Evolutionary conservation across 2,797 vertebrate species (phyloP).

Genomic region (Leptatherina wallacei): DNA sequence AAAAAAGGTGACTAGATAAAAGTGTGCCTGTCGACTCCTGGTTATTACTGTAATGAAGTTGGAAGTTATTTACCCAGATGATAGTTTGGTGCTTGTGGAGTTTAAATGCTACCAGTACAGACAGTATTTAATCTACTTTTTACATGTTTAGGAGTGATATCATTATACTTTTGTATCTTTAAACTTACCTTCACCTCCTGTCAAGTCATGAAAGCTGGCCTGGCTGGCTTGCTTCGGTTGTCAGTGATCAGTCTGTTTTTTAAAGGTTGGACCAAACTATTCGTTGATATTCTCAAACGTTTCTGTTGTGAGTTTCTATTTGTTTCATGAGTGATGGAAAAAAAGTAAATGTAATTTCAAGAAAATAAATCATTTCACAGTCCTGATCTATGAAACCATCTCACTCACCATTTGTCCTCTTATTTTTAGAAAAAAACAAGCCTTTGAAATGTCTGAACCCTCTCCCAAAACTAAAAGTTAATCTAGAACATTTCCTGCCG

Average conservation of each 20-base stretch:
- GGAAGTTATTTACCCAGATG: not conserved
- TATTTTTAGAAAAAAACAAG: too few species aligned
- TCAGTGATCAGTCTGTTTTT: too few species aligned
- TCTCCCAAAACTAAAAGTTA: too few species aligned
- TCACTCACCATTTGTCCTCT: not conserved
- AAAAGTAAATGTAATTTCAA: not conserved
- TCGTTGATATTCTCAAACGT: not conserved
- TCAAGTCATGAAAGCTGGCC: not conserved
- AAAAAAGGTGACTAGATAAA: not conserved
- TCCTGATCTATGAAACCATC: slow-evolving; percentile 3
- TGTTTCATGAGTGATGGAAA: not conserved
- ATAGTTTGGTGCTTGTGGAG: too few species aligned
- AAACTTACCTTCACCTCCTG: not conserved
- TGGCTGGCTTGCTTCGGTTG: too few species aligned
- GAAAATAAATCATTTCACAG: not conserved
- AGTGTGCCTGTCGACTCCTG: not conserved
- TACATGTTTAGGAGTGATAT: not conserved
- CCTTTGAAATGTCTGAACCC: not conserved
- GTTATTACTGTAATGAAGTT: not conserved
- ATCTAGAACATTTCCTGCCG: not conserved
- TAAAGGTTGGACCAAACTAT: not conserved
- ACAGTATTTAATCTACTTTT: not conserved
- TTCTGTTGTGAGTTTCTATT: not conserved
- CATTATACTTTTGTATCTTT: not conserved
- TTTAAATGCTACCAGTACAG: too few species aligned